Evolutionary conservation across 2,113 vertebrate genomes (phyloP).

Genomic region (Stigmatopora nigra): DNA sequence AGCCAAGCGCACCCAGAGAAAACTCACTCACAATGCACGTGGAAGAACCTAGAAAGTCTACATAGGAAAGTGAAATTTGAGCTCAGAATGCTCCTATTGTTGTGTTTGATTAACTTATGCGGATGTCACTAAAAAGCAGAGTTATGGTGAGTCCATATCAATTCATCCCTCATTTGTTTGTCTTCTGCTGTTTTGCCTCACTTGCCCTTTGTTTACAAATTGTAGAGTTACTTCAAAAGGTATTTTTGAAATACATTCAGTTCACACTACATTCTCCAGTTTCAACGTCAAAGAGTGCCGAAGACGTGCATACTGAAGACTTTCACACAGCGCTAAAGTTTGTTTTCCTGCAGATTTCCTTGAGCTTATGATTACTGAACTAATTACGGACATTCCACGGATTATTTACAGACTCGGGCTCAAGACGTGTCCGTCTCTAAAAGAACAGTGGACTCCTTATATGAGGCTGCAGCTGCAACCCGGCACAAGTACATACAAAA

Average conservation of each 20-base stretch:
- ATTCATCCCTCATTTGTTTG: neutral
- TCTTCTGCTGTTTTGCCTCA: neutral
- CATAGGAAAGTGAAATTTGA: no score
- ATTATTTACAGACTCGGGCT: conserved; percentile 49
- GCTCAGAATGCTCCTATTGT: neutral
- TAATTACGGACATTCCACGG: conserved; percentile 69
- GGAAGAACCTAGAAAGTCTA: neutral
- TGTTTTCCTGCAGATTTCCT: conserved; percentile 58
- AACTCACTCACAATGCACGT: neutral
- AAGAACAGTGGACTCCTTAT: conserved; percentile 62
- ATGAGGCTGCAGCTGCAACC: conserved; percentile 27
- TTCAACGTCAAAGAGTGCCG: conserved; percentile 16
- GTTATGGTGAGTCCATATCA: neutral
- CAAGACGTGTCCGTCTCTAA: conserved; percentile 46
- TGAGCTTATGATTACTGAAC: conserved; percentile 66
- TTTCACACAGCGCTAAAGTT: conserved; percentile 54
- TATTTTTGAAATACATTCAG: neutral
- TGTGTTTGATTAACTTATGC: neutral
- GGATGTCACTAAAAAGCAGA: neutral
- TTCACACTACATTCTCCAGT: neutral
- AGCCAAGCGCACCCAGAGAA: neutral
- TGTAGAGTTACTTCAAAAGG: no score
- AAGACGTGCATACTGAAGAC: conserved; percentile 25
- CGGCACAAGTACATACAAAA: conserved; percentile 37
- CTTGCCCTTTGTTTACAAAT: neutral